Evolutionary conservation across 2,888 invertebrate genomes (phyloP), one percentile per base, ranked within the genome.

Genomic region (Unio delphinus): DNA sequence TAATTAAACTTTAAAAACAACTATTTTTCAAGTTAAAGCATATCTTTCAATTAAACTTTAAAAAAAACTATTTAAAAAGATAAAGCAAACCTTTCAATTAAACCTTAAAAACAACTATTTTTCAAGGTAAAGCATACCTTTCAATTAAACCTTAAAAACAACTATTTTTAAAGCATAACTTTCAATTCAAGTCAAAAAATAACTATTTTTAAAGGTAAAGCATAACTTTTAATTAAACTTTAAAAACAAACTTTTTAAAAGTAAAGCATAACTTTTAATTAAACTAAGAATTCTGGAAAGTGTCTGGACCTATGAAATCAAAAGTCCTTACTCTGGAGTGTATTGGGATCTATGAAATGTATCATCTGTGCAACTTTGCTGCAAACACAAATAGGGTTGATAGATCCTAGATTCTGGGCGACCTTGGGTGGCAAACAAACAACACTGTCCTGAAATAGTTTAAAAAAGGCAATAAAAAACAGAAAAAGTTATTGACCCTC

Each of bases 371-470:
- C 95, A 0, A 99, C 96, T 89, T 96, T 93, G 80, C 94, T 92
- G 17, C 98, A 95, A 67, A 99, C 91, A 89, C 96, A 97, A 72
- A 99, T 91, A 15, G 96, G 94, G 15, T 94, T 94, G 81, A 99
- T 95, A 70, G 95, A 95, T 1, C 96, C 98, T 55, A 97, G 90
- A 78, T 95, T 95, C 75, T 95, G 95, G 0, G 96, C 95, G 79
- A 97, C 89, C 87, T 95, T 95, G 87, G 94, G 94, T 0, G 96
- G 94, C 4, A 99, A 91, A 87, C 98, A 99, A 2, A 99, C 94
- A 63, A 97, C 92, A 80, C 91, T 89, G 81, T 91, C 91, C 90
- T 90, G 74, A n/a, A 67, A 73, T 45, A 57, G 17, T 20, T 4
- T 26, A 66, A 66, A 64, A 8, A 20, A 30, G 4, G 23, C 66